Conservation (phyloP, 2,797 vertebrate genomes). For the Lagorchestes hirsutus region DNA sequence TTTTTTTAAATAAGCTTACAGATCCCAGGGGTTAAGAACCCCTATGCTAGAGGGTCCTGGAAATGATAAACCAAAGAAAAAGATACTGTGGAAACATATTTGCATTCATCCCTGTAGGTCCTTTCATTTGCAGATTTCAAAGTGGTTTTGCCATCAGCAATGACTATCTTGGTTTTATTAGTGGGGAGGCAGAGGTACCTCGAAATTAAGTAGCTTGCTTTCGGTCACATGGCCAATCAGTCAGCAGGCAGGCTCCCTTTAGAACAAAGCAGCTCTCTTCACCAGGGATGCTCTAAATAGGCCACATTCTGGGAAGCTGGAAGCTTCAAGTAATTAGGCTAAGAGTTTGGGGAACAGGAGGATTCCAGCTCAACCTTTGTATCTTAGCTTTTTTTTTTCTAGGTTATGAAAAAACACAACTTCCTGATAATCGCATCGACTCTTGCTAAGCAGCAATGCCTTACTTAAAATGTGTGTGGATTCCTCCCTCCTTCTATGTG, state of each 20-base stretch:
- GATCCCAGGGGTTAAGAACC: background rate
- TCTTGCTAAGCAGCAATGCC: background rate
- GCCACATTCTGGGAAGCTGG: constrained; percentile 65
- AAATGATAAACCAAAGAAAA: constrained; percentile 61
- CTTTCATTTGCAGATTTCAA: constrained; percentile 80
- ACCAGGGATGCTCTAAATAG: constrained; percentile 70
- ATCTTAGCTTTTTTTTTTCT: background rate
- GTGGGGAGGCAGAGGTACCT: constrained; percentile 69
- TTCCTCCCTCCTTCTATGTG: background rate
- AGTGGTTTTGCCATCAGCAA: constrained; percentile 74
- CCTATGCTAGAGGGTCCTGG: constrained; percentile 5
- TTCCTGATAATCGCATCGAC: background rate
- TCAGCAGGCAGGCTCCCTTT: constrained; percentile 56
- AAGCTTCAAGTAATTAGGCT: constrained; percentile 37
- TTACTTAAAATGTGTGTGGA: background rate
- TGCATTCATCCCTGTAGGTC: constrained; percentile 48
- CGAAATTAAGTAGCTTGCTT: constrained; percentile 79
- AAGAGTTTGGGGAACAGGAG: constrained; percentile 56
- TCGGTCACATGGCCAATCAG: constrained; percentile 74
- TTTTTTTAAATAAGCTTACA: background rate
- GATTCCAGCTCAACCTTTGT: constrained; percentile 50
- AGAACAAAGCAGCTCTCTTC: constrained; percentile 76
- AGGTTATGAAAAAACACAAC: background rate
- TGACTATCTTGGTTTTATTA: constrained; percentile 71
- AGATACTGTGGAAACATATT: constrained; percentile 48